phyloP scores from a whole-genome alignment of 2,797 vertebrate species.

The Nannoperca obscura region DNA sequence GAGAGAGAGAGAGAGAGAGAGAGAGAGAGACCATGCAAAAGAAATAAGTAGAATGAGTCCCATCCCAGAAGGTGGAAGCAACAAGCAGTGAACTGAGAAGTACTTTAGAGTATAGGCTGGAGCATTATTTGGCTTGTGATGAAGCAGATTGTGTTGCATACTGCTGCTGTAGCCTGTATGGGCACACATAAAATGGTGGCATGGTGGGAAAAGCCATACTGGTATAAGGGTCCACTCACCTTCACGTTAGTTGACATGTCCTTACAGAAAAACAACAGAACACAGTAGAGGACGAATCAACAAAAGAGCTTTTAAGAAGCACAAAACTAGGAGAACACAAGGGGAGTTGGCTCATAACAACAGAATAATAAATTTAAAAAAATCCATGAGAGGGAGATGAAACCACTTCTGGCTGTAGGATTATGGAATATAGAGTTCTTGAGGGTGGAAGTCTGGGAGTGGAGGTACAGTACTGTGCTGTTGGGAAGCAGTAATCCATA shows the following conservation, averaged over 20 bases:
- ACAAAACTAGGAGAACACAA: conserved; percentile 54
- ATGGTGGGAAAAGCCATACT: conserved; percentile 60
- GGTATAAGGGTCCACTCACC: conserved; percentile 81
- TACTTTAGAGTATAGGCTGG: conserved; percentile 32
- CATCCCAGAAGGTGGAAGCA: conserved; percentile 59
- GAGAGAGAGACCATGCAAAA: conserved; percentile 54
- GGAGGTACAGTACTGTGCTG: conserved; percentile 32
- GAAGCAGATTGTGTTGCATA: conserved; percentile 53
- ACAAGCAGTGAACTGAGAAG: conserved; percentile 62
- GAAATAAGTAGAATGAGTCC: conserved; percentile 26
- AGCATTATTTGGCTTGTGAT: conserved; percentile 60
- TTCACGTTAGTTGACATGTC: conserved; percentile 82
- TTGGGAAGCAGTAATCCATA: conserved; percentile 58
- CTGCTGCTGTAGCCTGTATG: conserved; percentile 48
- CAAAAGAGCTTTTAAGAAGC: conserved; percentile 56
- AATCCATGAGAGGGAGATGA: conserved; percentile 53
- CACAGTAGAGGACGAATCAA: conserved; percentile 76
- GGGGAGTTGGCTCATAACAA: conserved; percentile 50
- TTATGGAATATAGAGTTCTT: conserved; percentile 77
- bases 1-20: conserved; percentile 18
- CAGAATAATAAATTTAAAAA: conserved; percentile 58
- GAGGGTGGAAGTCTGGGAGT: conserved; percentile 52
- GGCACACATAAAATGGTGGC: conserved; percentile 67
- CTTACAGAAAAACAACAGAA: conserved; percentile 84
- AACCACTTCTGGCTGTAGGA: conserved; percentile 65